phyloP scores from a whole-genome alignment of 1,140 invertebrate genomes.

The Helicoverpa armigera region DNA sequence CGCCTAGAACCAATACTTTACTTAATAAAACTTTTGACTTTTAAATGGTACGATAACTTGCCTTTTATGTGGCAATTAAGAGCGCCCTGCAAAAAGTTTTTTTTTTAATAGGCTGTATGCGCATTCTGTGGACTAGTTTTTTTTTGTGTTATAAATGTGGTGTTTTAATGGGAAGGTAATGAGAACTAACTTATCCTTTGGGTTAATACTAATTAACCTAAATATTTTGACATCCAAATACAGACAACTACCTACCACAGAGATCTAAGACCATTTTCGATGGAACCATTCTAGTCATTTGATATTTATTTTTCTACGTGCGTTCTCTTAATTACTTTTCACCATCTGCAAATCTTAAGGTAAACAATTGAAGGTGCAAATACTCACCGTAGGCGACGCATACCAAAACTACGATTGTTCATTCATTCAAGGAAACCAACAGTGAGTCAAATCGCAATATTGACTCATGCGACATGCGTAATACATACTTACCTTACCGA shows the following conservation, averaged over 20 bases:
- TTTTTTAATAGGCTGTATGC: background rate
- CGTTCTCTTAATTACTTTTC: no score
- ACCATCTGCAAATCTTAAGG: background rate
- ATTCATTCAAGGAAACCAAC: conserved; percentile 71
- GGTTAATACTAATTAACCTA: background rate
- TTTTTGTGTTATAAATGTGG: background rate
- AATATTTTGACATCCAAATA: background rate
- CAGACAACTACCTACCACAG: background rate
- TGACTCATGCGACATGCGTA: conserved; percentile 62
- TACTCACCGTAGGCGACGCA: conserved; percentile 2
- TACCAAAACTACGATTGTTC: conserved; percentile 49
- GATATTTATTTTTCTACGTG: background rate
- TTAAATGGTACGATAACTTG: conserved; percentile 16
- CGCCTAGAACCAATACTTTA: conserved; percentile 15
- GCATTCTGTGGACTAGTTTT: background rate
- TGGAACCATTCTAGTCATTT: no score
- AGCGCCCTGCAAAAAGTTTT: background rate
- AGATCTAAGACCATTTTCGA: background rate
- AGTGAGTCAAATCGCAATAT: conserved; percentile 70
- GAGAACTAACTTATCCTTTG: background rate
- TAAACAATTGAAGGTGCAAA: conserved; percentile 3
- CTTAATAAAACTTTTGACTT: background rate
- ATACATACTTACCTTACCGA: conserved; percentile 4
- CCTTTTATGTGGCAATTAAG: conserved; percentile 23
- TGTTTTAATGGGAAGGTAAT: background rate